phyloP scores from a whole-genome alignment of 2,113 vertebrate genomes.

The Nothocercus nigrocapillus region DNA sequence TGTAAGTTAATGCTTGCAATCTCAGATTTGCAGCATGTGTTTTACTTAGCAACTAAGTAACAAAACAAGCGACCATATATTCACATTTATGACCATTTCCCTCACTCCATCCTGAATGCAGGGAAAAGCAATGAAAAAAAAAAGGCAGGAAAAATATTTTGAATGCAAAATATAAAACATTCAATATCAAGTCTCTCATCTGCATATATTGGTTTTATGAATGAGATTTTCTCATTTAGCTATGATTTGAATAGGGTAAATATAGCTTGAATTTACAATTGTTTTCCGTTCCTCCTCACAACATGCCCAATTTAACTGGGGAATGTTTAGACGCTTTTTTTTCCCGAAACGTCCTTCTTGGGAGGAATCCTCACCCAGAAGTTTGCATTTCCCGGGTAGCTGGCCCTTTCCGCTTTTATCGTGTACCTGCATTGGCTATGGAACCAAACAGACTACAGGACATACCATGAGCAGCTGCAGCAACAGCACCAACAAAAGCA shows the following conservation, averaged over 20 bases:
- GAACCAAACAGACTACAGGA: slow-evolving; percentile 38
- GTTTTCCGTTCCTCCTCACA: neutral
- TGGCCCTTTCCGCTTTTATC: neutral
- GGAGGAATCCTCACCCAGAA: neutral
- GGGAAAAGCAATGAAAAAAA: neutral
- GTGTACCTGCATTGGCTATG: neutral
- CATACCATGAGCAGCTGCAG: slow-evolving; percentile 88
- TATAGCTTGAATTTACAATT: slow-evolving; percentile 16
- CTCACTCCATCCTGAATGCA: neutral
- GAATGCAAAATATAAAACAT: neutral
- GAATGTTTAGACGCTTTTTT: neutral
- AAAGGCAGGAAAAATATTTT: neutral
- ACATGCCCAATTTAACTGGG: neutral
- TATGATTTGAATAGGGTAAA: neutral
- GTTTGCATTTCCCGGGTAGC: neutral
- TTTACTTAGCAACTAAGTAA: neutral
- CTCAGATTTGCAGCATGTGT: neutral
- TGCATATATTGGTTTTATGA: neutral
- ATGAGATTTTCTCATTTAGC: neutral
- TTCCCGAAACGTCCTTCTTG: neutral
- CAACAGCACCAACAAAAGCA: slow-evolving; percentile 89
- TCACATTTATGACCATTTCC: neutral
- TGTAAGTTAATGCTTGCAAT: neutral
- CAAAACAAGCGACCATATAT: neutral
- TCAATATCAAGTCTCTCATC: neutral